Percentiles rank a stretch among this genome's conserved stretches.
phyloP scores from a whole-genome alignment of 2,797 vertebrate genomes.

The Melanotaenia maccullochi region DNA sequence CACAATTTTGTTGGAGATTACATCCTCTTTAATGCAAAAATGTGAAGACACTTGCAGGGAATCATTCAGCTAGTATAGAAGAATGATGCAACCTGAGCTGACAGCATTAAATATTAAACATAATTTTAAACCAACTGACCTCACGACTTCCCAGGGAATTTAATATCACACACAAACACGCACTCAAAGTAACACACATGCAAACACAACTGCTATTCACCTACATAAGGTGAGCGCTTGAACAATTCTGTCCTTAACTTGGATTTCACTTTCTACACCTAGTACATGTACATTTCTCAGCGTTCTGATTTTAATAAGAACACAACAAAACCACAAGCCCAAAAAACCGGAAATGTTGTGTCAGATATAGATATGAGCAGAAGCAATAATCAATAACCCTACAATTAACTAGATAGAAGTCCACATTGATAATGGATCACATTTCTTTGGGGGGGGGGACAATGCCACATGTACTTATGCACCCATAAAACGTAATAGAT shows the following conservation, averaged over 20 bases:
- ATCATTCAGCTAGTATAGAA: constrained; percentile 33
- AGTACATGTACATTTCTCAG: not conserved
- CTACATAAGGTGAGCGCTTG: no score
- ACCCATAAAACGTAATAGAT: no score
- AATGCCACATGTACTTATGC: no score
- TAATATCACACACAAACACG: constrained; percentile 44
- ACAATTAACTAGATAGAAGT: no score
- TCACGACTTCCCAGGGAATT: constrained; percentile 35
- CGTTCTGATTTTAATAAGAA: not conserved
- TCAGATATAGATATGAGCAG: not conserved
- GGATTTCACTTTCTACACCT: not conserved
- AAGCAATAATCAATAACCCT: not conserved
- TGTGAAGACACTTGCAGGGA: constrained; percentile 30
- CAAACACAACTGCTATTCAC: constrained; percentile 8
- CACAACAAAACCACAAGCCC: not conserved
- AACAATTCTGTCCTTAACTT: not conserved
- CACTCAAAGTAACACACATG: not conserved
- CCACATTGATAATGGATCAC: no score
- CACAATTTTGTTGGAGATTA: constrained; percentile 27
- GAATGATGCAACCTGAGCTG: constrained; percentile 50
- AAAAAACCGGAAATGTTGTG: not conserved
- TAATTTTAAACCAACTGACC: constrained; percentile 53
- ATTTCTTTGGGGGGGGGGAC: no score
- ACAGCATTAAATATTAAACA: constrained; percentile 63
- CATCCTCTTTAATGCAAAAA: constrained; percentile 39